Evolutionary conservation across 2,113 vertebrate species (phyloP), one percentile per base, ranked within the genome.

Genomic region (Pandion haliaetus): DNA sequence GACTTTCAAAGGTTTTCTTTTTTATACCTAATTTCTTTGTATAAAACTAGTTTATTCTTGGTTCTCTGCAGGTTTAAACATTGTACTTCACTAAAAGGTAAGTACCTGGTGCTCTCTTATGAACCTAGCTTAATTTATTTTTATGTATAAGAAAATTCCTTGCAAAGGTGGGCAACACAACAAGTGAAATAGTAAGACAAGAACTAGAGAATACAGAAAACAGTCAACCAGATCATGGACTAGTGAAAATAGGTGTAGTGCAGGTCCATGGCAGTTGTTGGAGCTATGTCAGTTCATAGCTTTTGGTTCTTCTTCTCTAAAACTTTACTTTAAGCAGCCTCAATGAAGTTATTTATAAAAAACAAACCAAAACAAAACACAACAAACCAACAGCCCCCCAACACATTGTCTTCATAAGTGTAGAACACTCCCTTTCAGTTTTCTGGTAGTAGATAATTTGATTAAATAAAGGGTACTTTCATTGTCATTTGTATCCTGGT

Each of bases 321-420:
- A 16, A 0, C 21, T 85, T 57, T 86, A 58, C 19, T 74, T 76
- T 38, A 59, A 86, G 19, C 3, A 70, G 14, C 16, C 9, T 61
- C 4, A 3, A 50, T 32, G 14, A 31, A 12, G 5, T 32, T 34
- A 24, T 61, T 72, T 17, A 57, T 31, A 42, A 69, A 73, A 42
- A 2, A 4, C 62, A 62, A 32, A n/a, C n/a, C n/a, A 17, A 61
- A 42, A 49, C n/a, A 34, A 50, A 62, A 38, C 14, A 15, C 14
- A 26, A 25, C 25, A 26, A 0, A 13, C 2, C 9, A 44, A 23
- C 8, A 16, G 2, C 1, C 32, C 6, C 10, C 3, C 8, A 65
- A 38, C 24, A 24, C 6, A 38, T 16, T 25, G 15, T 36, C 20
- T 80, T 66, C 8, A 25, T 36, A 61, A 74, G 21, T 79, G 4